These are phyloP conservation scores for Drosophila vallismaia DNA, from an alignment of 2,888 invertebrate species.

Conservation along the genomic window DNA sequence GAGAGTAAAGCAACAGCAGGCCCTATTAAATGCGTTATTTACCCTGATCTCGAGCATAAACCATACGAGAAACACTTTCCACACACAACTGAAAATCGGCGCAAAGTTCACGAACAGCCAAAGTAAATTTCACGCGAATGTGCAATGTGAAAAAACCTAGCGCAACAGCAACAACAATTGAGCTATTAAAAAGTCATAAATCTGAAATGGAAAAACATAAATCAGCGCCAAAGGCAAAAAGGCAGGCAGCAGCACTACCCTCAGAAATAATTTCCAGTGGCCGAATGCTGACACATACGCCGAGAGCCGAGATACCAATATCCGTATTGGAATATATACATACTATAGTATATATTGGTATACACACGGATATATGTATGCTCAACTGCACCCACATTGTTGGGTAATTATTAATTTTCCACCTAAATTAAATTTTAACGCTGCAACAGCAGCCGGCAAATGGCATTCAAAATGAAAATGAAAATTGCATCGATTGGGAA, in stretches of 20 bases:
- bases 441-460: conserved; percentile 44
- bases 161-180: conserved; percentile 62
- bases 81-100: conserved; percentile 49
- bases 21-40: conserved; percentile 59
- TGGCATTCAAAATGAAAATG: conserved; percentile 66
- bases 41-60: conserved; percentile 40
- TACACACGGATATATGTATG: conserved; percentile 35
- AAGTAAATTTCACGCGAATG: conserved; percentile 74
- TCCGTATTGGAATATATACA: conserved; percentile 12
- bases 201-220: conserved; percentile 76
- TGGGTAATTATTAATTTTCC: conserved; percentile 78
- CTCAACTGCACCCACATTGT: conserved; percentile 75
- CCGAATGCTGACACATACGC: conserved; percentile 31
- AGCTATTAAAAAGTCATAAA: conserved; percentile 77
- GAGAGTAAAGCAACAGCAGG: conserved; percentile 34
- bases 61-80: conserved; percentile 54
- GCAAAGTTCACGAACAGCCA: conserved; percentile 68
- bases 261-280: conserved; percentile 57
- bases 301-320: conserved; percentile 5
- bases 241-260: conserved; percentile 34
- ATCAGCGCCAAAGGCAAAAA: conserved; percentile 65
- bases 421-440: conserved; percentile 76
- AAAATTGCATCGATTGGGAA: conserved; percentile 73
- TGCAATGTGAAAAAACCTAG: conserved; percentile 60
- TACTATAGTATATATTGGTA: not conserved